These are phyloP conservation scores for Passer domesticus DNA, from an alignment of 2,113 vertebrate genomes.

Conservation along the genomic window DNA sequence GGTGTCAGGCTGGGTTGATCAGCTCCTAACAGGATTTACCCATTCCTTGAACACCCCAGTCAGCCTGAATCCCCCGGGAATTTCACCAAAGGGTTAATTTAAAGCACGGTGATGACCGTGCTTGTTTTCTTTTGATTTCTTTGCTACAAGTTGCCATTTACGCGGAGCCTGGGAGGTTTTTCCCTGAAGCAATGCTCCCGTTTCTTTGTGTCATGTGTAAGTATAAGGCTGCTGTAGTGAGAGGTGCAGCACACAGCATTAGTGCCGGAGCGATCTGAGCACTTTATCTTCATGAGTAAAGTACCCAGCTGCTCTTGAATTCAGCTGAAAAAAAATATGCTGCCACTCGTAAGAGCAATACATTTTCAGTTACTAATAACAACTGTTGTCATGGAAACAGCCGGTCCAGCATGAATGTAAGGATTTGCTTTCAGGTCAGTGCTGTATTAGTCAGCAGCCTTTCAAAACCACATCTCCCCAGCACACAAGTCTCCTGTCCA, in stretches of 20 bases:
- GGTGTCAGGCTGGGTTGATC: fast-evolving
- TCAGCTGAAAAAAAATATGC: slow-evolving; percentile 62
- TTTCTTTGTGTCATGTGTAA: background rate
- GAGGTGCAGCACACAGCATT: slow-evolving; percentile 40
- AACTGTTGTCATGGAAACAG: slow-evolving; percentile 77
- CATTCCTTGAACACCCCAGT: background rate
- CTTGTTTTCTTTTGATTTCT: slow-evolving; percentile 37
- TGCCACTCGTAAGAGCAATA: slow-evolving; percentile 73
- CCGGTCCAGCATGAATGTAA: slow-evolving; percentile 73
- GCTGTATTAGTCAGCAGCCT: slow-evolving; percentile 77
- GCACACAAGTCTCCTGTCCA: slow-evolving; percentile 57
- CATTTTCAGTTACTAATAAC: slow-evolving; percentile 79
- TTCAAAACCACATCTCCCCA: slow-evolving; percentile 65
- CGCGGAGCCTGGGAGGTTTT: background rate
- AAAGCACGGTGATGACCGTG: background rate
- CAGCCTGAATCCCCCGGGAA: background rate
- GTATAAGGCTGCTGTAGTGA: background rate
- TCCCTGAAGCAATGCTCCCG: background rate
- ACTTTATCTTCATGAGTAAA: slow-evolving; percentile 65
- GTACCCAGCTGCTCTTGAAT: slow-evolving; percentile 72
- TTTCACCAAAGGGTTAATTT: slow-evolving; percentile 42
- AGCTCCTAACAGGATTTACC: slow-evolving; percentile 6
- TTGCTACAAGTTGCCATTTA: background rate
- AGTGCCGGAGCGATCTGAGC: slow-evolving; percentile 29
- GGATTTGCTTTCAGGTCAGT: slow-evolving; percentile 78